Base-by-base conservation (phyloP, 37 sponge, comb jelly and placozoan genomes). In the Hormiphora californensis region DNA sequence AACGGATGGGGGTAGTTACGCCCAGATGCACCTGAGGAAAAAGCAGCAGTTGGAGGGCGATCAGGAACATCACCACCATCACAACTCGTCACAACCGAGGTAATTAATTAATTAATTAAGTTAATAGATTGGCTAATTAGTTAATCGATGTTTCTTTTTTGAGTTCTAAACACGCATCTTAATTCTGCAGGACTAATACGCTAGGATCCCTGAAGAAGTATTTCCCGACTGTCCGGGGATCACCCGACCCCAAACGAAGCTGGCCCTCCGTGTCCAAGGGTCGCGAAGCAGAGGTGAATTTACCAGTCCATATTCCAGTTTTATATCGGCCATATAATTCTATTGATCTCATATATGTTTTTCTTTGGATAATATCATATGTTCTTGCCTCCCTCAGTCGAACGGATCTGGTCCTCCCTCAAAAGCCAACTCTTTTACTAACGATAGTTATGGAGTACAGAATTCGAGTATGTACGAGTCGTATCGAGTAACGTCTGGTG, bases 1-100 rank as follows among this genome's bases (percentile, higher is more conserved):
- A 2, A 73, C 39, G 1, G 81, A 73, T 40, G 81, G 81, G 23
- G 81, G 81, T 4, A 73, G 81, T 33, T 73, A 73, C 81, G 81
- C 81, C 17, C 81, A 73, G 81, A 73, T 73, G 81, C 81, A 73
- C 46, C 81, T 73, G 4, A 73, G 43, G 46, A 73, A 73, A 46
- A 73, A 43, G 1, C 81, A 73, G 81, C 9, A 25, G 81, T 43
- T 43, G 44, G 8, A 33, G 0, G 81, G 81, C 0, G 41, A 19
- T 4, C 25, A 1, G 41, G 81, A 73, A n/a, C n/a, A n/a, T n/a
- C n/a, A n/a, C n/a, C n/a, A n/a, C n/a, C n/a, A n/a, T n/a, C n/a
- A n/a, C n/a, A n/a, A n/a, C n/a, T n/a, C n/a, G n/a, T n/a, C n/a
- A n/a, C n/a, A n/a, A n/a, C n/a, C n/a, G n/a, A n/a, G n/a, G n/a